phyloP scores from a whole-genome alignment of 2,797 vertebrate genomes.

The Poecilia gillii region DNA sequence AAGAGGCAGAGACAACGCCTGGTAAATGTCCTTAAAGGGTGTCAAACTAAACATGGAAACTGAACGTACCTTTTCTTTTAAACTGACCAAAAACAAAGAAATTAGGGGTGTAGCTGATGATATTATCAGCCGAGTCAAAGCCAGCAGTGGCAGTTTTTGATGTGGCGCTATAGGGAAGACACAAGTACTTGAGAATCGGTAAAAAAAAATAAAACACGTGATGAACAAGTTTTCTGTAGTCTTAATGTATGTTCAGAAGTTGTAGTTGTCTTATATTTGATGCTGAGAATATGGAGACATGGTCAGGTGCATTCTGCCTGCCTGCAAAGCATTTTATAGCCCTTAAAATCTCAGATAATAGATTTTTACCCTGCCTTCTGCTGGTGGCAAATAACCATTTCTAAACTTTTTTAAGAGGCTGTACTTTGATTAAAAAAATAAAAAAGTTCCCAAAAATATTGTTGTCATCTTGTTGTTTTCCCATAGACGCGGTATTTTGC shows the following conservation, averaged over 20 bases:
- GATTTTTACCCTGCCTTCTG: not conserved
- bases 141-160: not conserved
- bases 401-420: not conserved
- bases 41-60: slow-evolving; percentile 45
- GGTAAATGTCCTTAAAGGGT: slow-evolving; percentile 79
- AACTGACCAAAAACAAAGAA: slow-evolving; percentile 28
- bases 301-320: not conserved
- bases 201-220: too few relatives aligned
- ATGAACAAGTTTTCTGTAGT: too few relatives aligned
- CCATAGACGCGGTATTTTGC: rapidly evolving
- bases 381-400: not conserved
- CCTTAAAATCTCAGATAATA: not conserved
- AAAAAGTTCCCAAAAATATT: not conserved
- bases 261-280: too few relatives aligned
- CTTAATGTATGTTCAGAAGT: too few relatives aligned
- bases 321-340: not conserved
- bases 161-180: not conserved
- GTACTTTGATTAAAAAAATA: not conserved
- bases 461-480: not conserved
- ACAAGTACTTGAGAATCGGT: not conserved
- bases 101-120: not conserved
- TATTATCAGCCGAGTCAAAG: not conserved
- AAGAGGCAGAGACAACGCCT: slow-evolving; percentile 83
- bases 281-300: too few relatives aligned
- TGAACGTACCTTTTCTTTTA: slow-evolving; percentile 8